phyloP scores from a whole-genome alignment of 2,797 vertebrate genomes.

The Tenualosa ilisha region DNA sequence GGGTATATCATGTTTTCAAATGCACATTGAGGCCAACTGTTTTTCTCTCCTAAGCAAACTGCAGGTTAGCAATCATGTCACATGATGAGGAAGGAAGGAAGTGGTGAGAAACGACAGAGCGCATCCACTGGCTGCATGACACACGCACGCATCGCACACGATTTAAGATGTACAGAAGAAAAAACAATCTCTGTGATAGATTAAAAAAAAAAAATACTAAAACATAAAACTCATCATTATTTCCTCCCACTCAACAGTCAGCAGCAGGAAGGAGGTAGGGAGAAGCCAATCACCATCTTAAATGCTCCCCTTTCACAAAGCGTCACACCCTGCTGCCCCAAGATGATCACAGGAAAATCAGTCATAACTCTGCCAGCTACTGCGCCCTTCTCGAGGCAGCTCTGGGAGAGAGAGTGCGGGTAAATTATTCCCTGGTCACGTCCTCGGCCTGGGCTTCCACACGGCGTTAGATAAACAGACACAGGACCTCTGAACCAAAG shows the following conservation, averaged over 20 bases:
- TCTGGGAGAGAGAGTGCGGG: not conserved
- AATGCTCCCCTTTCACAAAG: not conserved
- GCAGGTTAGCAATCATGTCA: constrained; percentile 16
- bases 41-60: not conserved
- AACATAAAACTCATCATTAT: not conserved
- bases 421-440: not conserved
- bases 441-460: not conserved
- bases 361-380: not conserved
- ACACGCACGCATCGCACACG: constrained; percentile 3
- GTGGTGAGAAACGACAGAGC: constrained; percentile 62
- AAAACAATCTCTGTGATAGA: not conserved
- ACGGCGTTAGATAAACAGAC: constrained; percentile 1
- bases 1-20: not conserved
- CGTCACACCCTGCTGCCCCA: not conserved
- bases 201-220: not conserved
- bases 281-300: not conserved
- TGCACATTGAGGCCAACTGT: not conserved
- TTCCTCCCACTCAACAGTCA: not conserved
- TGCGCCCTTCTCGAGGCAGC: not conserved
- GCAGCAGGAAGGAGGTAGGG: not conserved
- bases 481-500: not conserved
- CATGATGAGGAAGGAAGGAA: constrained; percentile 66
- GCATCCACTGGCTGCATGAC: constrained; percentile 8
- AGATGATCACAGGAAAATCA: constrained; percentile 14
- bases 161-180: constrained; percentile 20